phyloP scores from a whole-genome alignment of 1,140 invertebrate genomes.

The Drosophila subpulchrella region DNA sequence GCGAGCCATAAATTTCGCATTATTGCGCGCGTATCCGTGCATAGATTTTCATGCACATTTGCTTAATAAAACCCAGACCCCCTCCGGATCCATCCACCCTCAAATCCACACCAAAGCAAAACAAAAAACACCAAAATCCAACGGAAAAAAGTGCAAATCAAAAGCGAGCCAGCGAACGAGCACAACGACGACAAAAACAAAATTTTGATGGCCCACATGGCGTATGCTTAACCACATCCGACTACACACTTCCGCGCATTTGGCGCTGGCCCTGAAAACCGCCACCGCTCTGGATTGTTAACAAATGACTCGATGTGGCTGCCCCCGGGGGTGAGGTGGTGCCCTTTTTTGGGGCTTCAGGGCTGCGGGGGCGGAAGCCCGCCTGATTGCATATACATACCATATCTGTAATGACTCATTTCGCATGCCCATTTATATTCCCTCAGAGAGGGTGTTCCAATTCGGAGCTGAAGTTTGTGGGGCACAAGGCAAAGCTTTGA shows the following conservation, averaged over 20 bases:
- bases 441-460: neutral
- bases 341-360: slow-evolving; percentile 5
- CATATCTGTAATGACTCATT: slow-evolving; percentile 80
- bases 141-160: slow-evolving; percentile 37
- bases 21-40: slow-evolving; percentile 74
- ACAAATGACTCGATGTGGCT: slow-evolving; percentile 79
- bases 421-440: slow-evolving; percentile 64
- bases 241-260: slow-evolving; percentile 82
- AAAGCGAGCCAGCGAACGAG: slow-evolving; percentile 19
- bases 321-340: slow-evolving; percentile 21
- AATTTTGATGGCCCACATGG: slow-evolving; percentile 80
- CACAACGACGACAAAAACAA: slow-evolving; percentile 49
- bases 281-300: slow-evolving; percentile 74
- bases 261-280: slow-evolving; percentile 76
- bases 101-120: slow-evolving; percentile 35
- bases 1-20: slow-evolving; percentile 75
- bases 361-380: slow-evolving; percentile 10
- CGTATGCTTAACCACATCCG: slow-evolving; percentile 82
- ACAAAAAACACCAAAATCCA: slow-evolving; percentile 37
- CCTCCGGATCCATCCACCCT: slow-evolving; percentile 3
- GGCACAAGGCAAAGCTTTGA: neutral
- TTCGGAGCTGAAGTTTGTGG: neutral
- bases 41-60: slow-evolving; percentile 77
- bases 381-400: slow-evolving; percentile 44
- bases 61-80: slow-evolving; percentile 68